Conservation (phyloP, 1,140 invertebrate species). For the Tetranychus cinnabarinus region DNA sequence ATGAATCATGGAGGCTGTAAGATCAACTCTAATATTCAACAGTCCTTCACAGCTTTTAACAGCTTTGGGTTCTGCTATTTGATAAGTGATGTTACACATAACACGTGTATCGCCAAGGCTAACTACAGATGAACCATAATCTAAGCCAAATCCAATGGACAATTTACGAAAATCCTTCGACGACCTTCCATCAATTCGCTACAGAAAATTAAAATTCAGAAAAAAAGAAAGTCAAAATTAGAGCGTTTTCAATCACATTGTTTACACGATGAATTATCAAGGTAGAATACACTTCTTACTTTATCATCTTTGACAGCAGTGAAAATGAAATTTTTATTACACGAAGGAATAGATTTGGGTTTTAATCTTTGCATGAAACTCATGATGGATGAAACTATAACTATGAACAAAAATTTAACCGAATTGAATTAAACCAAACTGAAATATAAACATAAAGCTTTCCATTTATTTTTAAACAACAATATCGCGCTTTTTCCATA, state of each 20-base stretch:
- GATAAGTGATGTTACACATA: slow-evolving; percentile 59
- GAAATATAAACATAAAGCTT: too few species aligned
- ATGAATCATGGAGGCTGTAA: slow-evolving; percentile 53
- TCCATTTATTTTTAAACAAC: too few species aligned
- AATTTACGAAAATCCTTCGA: slow-evolving; percentile 9
- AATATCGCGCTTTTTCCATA: too few species aligned
- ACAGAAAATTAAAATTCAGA: neutral
- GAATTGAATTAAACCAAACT: too few species aligned
- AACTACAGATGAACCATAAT: slow-evolving; percentile 13
- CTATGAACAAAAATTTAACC: too few species aligned
- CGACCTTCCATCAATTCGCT: slow-evolving; percentile 12
- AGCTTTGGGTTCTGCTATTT: slow-evolving; percentile 53
- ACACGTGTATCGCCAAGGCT: slow-evolving; percentile 31
- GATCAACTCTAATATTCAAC: slow-evolving; percentile 58
- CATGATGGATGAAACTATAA: neutral
- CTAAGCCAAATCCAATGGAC: slow-evolving; percentile 10
- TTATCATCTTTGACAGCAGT: neutral
- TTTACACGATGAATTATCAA: neutral
- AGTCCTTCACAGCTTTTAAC: slow-evolving; percentile 68
- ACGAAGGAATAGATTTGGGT: neutral
- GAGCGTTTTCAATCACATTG: neutral
- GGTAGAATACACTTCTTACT: neutral
- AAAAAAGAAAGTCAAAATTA: neutral
- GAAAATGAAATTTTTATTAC: neutral
- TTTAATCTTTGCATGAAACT: neutral